phyloP scores from a whole-genome alignment of 2,797 vertebrate species.

The Acanthornis magna region DNA sequence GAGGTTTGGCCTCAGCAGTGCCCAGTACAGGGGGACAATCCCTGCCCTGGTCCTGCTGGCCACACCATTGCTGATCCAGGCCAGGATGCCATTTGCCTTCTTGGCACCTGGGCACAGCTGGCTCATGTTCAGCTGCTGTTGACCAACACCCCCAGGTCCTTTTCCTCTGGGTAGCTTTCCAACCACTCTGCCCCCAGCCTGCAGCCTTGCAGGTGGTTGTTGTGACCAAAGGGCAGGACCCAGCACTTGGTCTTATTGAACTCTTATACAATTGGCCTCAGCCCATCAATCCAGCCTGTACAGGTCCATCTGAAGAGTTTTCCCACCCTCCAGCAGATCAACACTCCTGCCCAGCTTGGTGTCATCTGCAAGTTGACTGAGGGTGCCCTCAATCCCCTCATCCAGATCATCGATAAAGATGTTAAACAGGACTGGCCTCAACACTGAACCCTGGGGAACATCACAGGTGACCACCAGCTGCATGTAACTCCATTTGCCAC shows the following conservation, averaged over 20 bases:
- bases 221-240: background rate
- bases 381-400: background rate
- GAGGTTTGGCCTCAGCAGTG: no score
- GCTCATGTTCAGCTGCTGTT: background rate
- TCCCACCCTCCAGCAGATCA: background rate
- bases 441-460: background rate
- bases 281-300: background rate
- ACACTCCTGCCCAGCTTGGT: background rate
- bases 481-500: background rate
- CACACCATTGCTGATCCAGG: background rate
- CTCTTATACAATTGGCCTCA: background rate
- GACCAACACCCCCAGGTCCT: accelerated
- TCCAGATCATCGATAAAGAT: background rate
- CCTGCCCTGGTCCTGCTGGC: background rate
- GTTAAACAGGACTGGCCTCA: background rate
- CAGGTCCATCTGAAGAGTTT: background rate
- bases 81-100: background rate
- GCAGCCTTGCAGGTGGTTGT: background rate
- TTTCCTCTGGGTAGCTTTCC: no score
- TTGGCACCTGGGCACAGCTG: background rate
- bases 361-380: background rate
- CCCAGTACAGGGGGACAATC: background rate
- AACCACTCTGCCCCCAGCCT: background rate
- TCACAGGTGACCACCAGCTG: background rate
- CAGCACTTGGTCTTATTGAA: background rate